Evolutionary conservation across 2,888 invertebrate species (phyloP).

Genomic region (Drosophila kambysellisi): DNA sequence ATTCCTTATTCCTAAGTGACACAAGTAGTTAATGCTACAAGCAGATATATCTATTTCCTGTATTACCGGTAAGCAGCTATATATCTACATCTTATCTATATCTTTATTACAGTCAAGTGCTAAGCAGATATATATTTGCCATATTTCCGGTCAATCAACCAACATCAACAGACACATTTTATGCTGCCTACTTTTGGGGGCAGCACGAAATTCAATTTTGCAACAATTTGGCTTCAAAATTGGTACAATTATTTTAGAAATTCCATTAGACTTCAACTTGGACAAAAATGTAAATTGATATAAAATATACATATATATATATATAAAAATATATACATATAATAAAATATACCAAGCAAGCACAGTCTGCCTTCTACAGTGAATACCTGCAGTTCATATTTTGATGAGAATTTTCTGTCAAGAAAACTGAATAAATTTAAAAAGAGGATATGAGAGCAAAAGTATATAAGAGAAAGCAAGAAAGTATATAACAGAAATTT

Average conservation of each 20-base stretch:
- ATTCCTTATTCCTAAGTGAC: slow-evolving; percentile 15
- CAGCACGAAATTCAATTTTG: not conserved
- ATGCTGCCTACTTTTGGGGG: slow-evolving; percentile 11
- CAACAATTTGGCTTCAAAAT: not conserved
- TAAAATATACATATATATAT: too few species aligned
- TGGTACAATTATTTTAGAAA: not conserved
- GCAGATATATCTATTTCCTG: not conserved
- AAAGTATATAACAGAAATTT: too few species aligned
- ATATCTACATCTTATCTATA: slow-evolving; percentile 7
- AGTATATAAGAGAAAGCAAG: too few species aligned
- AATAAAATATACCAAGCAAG: not conserved
- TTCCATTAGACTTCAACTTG: not conserved
- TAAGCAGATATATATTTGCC: not conserved
- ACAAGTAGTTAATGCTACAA: slow-evolving; percentile 32
- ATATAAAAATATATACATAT: not conserved
- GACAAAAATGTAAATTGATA: not conserved
- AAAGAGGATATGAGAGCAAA: not conserved
- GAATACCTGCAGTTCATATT: not conserved
- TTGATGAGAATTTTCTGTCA: not conserved
- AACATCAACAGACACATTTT: not conserved
- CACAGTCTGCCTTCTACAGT: not conserved
- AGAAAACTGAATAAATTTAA: not conserved
- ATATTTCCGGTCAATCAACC: not conserved
- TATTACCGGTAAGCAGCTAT: not conserved
- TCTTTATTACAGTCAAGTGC: not conserved